Percentiles rank a stretch among this genome's conserved stretches.
phyloP scores from a whole-genome alignment of 2,888 invertebrate genomes.

The Leptinotarsa peninsularis region DNA sequence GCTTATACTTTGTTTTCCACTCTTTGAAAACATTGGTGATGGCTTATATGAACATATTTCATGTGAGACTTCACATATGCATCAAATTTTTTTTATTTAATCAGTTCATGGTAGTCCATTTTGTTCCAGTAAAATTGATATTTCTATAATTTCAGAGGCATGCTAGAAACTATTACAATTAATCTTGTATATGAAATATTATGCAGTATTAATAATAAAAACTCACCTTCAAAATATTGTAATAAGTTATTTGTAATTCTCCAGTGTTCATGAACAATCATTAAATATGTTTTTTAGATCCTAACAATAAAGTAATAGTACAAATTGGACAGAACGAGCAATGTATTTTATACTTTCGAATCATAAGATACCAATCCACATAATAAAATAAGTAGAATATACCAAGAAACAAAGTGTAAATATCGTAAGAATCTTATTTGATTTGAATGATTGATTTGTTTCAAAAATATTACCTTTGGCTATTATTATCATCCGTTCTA shows the following conservation, averaged over 20 bases:
- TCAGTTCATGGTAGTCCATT: no score
- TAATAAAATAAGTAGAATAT: background rate
- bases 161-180: no score
- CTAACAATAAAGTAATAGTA: conserved; percentile 27
- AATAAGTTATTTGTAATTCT: background rate
- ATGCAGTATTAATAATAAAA: no score
- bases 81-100: no score
- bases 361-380: background rate
- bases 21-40: no score
- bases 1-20: no score
- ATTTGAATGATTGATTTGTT: background rate
- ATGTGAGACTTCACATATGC: no score
- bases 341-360: conserved; percentile 1
- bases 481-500: background rate
- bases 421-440: conserved; percentile 14
- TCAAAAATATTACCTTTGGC: background rate
- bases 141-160: no score
- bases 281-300: background rate
- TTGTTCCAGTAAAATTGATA: no score
- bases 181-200: no score
- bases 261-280: background rate
- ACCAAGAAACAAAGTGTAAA: background rate
- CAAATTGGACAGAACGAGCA: conserved; percentile 18
- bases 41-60: no score
- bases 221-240: no score